These are phyloP conservation scores for Podarcis cretensis DNA, from an alignment of 2,113 vertebrate genomes.

Conservation along the genomic window DNA sequence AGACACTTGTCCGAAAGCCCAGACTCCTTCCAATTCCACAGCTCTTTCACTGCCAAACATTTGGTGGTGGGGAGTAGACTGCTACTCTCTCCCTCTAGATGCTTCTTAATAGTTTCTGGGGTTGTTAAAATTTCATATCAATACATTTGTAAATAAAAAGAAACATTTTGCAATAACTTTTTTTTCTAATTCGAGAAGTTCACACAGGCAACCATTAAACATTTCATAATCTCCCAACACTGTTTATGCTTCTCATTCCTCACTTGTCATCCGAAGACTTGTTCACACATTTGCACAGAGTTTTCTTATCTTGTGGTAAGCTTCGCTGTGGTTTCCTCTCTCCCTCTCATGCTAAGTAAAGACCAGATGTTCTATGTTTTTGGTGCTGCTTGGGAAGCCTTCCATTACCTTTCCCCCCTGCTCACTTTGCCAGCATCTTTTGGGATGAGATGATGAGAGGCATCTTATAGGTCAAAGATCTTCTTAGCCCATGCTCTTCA, in stretches of 20 bases:
- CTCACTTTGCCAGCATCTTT: slow-evolving; percentile 13
- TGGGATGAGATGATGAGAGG: neutral
- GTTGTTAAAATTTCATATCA: slow-evolving; percentile 62
- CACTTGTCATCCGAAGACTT: slow-evolving; percentile 11
- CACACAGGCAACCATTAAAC: slow-evolving; percentile 66
- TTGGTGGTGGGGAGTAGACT: slow-evolving; percentile 63
- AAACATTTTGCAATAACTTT: slow-evolving; percentile 56
- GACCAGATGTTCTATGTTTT: slow-evolving; percentile 31
- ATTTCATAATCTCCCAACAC: slow-evolving; percentile 46
- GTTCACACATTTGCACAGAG: slow-evolving; percentile 30
- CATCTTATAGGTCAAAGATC: neutral
- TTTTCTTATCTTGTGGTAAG: slow-evolving; percentile 23
- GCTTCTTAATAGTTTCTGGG: slow-evolving; percentile 55
- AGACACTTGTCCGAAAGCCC: slow-evolving; percentile 63
- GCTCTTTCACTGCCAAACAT: slow-evolving; percentile 69
- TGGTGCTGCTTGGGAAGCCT: neutral
- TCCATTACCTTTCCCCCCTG: neutral
- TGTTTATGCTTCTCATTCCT: slow-evolving; percentile 13
- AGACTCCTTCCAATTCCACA: slow-evolving; percentile 67
- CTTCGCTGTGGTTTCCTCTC: neutral
- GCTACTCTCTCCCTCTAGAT: slow-evolving; percentile 67
- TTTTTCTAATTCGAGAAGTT: slow-evolving; percentile 47
- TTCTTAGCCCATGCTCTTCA: neutral
- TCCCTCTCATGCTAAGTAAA: slow-evolving; percentile 17
- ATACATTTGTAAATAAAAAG: slow-evolving; percentile 52